Conservation (phyloP, 2,888 invertebrate genomes). For the Elysia crispata region DNA sequence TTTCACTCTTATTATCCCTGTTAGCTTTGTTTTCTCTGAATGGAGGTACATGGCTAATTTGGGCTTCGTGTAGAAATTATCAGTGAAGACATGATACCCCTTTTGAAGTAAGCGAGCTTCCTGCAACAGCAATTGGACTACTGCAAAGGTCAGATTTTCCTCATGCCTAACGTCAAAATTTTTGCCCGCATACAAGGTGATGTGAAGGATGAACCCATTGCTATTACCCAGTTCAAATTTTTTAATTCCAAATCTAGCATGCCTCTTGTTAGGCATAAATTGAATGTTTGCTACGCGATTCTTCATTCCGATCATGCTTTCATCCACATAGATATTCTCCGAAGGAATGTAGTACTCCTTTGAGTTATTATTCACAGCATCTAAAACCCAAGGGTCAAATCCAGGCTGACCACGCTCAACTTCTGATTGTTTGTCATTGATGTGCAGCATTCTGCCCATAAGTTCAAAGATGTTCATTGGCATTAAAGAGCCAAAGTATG, state of each 20-base stretch:
- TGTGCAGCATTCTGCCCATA: slow-evolving; percentile 32
- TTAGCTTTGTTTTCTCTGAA: too few species aligned
- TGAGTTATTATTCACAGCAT: slow-evolving; percentile 17
- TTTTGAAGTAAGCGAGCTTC: slow-evolving; percentile 3
- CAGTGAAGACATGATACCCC: too few species aligned
- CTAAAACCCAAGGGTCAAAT: slow-evolving; percentile 47
- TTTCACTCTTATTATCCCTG: too few species aligned
- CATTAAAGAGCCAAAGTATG: slow-evolving; percentile 28
- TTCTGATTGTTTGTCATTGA: slow-evolving; percentile 9
- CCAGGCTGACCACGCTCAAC: slow-evolving; percentile 23
- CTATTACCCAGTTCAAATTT: background rate
- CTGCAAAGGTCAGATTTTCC: slow-evolving; percentile 11
- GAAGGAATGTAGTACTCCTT: slow-evolving; percentile 38
- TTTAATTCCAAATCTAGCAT: slow-evolving; percentile 43
- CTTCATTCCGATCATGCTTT: slow-evolving; percentile 48
- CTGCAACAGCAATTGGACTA: background rate
- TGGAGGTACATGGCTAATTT: too few species aligned
- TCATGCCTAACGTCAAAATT: slow-evolving; percentile 17
- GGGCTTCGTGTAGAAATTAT: too few species aligned
- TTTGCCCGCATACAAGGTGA: slow-evolving; percentile 40
- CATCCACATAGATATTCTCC: slow-evolving; percentile 21
- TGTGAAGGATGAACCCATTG: slow-evolving; percentile 36
- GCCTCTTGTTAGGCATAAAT: slow-evolving; percentile 44
- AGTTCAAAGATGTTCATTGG: slow-evolving; percentile 11
- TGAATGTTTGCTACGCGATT: slow-evolving; percentile 37